These are phyloP conservation scores for Lordiphosa collinella DNA, from an alignment of 1,140 invertebrate genomes.

Conservation along the genomic window DNA sequence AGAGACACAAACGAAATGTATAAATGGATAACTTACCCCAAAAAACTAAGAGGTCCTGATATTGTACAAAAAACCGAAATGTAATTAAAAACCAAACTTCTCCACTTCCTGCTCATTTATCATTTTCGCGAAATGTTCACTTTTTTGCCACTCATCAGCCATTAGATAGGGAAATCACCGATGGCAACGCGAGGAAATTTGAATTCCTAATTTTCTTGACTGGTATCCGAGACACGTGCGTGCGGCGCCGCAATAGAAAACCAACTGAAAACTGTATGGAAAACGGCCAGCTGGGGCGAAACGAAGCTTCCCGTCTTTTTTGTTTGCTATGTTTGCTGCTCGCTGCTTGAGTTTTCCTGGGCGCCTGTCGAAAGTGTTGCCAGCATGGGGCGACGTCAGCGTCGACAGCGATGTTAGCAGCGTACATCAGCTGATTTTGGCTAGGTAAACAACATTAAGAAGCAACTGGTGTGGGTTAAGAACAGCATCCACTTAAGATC, in stretches of 20 bases:
- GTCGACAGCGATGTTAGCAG: conserved; percentile 25
- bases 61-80: no score
- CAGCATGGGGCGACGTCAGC: conserved; percentile 39
- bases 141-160: not conserved
- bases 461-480: conserved; percentile 56
- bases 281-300: conserved; percentile 29
- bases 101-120: no score
- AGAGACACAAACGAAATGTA: conserved; percentile 27
- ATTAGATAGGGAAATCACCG: not conserved
- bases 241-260: conserved; percentile 66
- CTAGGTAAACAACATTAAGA: conserved; percentile 23
- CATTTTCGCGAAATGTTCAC: no score
- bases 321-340: conserved; percentile 15
- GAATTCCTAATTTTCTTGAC: no score
- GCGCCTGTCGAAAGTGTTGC: conserved; percentile 67
- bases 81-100: no score
- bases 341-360: conserved; percentile 39
- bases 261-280: conserved; percentile 57
- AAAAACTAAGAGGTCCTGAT: no score
- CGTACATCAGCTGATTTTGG: conserved; percentile 38
- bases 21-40: not conserved
- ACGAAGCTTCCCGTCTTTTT: not conserved
- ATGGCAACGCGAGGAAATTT: conserved; percentile 22
- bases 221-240: conserved; percentile 57
- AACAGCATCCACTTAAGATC: conserved; percentile 43